Conservation (phyloP, 1,140 invertebrate species). For the Gyrodactylus salaris region DNA sequence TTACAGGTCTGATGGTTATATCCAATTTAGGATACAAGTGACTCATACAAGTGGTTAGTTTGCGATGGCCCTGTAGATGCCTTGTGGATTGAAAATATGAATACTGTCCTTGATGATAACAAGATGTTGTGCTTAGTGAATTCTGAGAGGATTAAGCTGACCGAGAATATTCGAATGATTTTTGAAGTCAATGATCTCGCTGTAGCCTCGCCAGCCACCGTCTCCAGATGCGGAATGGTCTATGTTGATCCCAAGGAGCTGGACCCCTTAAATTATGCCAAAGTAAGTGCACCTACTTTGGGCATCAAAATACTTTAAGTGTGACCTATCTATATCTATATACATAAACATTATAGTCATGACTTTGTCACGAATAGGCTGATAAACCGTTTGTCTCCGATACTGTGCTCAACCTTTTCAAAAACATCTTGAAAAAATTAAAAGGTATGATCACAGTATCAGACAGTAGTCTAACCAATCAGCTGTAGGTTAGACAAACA, state of each 20-base stretch:
- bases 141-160: constrained; percentile 21
- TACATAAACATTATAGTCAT: no score
- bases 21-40: constrained; percentile 14
- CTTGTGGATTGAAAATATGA: constrained; percentile 23
- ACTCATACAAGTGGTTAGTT: constrained; percentile 20
- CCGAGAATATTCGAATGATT: constrained; percentile 21
- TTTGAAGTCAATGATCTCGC: constrained; percentile 22
- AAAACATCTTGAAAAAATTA: no score
- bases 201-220: constrained; percentile 21
- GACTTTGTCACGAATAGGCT: no score
- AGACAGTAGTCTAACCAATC: no score
- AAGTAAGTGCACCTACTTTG: constrained; percentile 14
- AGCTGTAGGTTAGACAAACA: no score
- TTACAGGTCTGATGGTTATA: no score
- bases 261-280: constrained; percentile 19
- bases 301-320: no score
- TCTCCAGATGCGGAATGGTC: constrained; percentile 22
- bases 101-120: constrained; percentile 24
- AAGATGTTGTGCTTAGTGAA: constrained; percentile 25
- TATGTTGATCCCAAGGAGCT: constrained; percentile 20
- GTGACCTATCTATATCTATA: no score
- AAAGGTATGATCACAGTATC: no score
- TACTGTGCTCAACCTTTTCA: no score
- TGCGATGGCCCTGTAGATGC: constrained; percentile 23
- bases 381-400: no score